Evolutionary conservation across 2,797 vertebrate species (phyloP), one percentile per base, ranked within the genome.

Genomic region (Chiroxiphia lanceolata): DNA sequence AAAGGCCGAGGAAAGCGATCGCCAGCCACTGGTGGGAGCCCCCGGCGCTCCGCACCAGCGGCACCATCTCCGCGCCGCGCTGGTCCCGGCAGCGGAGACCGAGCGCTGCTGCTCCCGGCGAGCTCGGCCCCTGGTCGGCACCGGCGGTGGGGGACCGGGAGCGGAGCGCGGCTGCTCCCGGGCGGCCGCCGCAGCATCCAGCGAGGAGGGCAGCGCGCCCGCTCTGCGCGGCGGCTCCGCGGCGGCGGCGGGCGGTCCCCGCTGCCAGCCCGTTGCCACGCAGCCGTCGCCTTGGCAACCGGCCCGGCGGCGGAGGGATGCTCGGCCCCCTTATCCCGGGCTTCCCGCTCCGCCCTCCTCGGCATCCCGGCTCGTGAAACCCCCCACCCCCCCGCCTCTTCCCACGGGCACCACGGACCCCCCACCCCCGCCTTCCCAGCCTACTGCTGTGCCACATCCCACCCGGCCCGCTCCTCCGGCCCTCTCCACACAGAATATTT

Each of bases 281-380:
- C 99, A 99, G 99, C 99, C 98, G 99, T 99, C 99, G 98, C 99
- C 99, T 97, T 98, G 99, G 99, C 99, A 99, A 99, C 99, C 98
- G 98, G 98, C 98, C 98, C 98, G 98, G 98, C 98, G 98, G 98
- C 97, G 60, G 67, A 67, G 75, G 81, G 85, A 89, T 87, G 77
- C 77, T 67, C 77, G 77, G 47, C 26, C 17, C 40, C 45, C 38
- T 20, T 27, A 13, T 11, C 40, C 27, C 34, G 44, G 38, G 3
- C 85, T 22, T 25, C 53, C 56, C 21, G 67, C 70, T 27, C 63
- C 51, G 45, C 53, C 47, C 82, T 72, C 64, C 36, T 57, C 69
- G 45, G 25, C 68, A 57, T 31, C 72, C 71, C 71, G 51, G 38
- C 26, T 50, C 5, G 26, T 19, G 14, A 8, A 4, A n/a, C 11